Percentiles rank a stretch among this genome's conserved stretches.
Conservation (phyloP, 2,113 vertebrate genomes). For the Sebastes fasciatus region DNA sequence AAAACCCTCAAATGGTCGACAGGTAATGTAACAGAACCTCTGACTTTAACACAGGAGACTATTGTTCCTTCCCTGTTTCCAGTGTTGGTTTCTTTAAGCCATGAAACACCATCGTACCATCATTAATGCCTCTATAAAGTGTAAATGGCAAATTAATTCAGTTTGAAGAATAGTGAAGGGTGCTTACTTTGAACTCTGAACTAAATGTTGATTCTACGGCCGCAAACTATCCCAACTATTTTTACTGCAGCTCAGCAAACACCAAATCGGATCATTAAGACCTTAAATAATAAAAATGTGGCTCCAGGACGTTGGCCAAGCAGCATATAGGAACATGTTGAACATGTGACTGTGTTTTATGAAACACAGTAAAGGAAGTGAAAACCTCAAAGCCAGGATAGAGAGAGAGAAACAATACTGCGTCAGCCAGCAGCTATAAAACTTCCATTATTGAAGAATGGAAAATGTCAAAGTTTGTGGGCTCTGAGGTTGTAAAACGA, state of each 20-base stretch:
- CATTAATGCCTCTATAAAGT: too few relatives aligned
- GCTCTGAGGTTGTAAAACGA: conserved; percentile 10
- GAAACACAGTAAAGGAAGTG: background rate
- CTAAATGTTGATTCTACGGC: background rate
- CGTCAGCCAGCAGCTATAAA: conserved; percentile 14
- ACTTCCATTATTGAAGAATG: conserved; percentile 1
- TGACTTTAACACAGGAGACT: too few relatives aligned
- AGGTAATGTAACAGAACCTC: too few relatives aligned
- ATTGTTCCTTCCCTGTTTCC: too few relatives aligned
- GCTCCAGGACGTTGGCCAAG: conserved; percentile 4
- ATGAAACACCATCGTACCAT: too few relatives aligned
- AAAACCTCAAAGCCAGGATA: background rate
- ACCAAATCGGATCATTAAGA: background rate
- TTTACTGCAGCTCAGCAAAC: background rate
- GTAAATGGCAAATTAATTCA: background rate
- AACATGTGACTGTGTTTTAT: background rate
- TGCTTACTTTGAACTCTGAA: background rate
- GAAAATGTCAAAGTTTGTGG: background rate
- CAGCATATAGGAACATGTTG: background rate
- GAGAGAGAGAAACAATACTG: background rate
- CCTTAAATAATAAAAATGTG: background rate
- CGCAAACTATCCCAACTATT: background rate
- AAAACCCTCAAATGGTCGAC: too few relatives aligned
- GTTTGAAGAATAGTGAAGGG: background rate
- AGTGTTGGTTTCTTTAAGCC: too few relatives aligned